phyloP scores from a whole-genome alignment of 2,888 invertebrate genomes.

The Spatulosminthurus flaviceps region DNA sequence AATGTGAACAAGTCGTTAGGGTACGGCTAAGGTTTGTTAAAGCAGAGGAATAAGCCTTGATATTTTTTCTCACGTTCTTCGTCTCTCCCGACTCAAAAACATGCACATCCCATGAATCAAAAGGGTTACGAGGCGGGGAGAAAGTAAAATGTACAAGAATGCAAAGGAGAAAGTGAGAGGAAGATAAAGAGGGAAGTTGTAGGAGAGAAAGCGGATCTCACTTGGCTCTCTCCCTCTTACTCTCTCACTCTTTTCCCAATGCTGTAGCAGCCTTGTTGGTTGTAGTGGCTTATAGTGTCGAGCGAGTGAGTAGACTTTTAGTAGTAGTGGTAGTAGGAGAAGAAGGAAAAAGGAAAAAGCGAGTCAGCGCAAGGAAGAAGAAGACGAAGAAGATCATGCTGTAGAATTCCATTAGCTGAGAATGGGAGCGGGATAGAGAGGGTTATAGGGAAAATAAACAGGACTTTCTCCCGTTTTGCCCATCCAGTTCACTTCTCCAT shows the following conservation, averaged over 20 bases:
- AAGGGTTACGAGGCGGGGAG: neutral
- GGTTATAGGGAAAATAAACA: conserved; percentile 9
- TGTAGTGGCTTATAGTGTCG: too few relatives aligned
- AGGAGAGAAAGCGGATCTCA: neutral
- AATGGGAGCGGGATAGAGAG: conserved; percentile 27
- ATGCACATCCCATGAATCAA: neutral
- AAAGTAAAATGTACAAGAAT: neutral
- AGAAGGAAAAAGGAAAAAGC: neutral
- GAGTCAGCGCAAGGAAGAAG: conserved; percentile 16
- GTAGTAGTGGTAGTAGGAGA: neutral
- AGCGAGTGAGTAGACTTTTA: too few relatives aligned
- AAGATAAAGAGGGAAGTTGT: conserved; percentile 23
- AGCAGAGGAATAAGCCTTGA: neutral
- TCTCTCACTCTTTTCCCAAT: too few relatives aligned
- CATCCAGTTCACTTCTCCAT: conserved; percentile 25
- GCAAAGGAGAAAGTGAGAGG: conserved; percentile 3
- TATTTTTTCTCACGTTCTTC: neutral
- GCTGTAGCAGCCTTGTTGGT: too few relatives aligned
- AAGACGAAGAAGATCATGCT: neutral
- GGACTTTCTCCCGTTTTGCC: conserved; percentile 22
- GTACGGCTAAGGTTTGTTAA: neutral
- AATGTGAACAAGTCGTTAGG: neutral
- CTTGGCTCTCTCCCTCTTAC: too few relatives aligned
- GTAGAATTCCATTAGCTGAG: conserved; percentile 19
- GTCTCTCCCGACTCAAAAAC: neutral